A percentile compares a stretch with the other conserved stretches of the same genome.
These are phyloP conservation scores for Rhagium mordax DNA, from an alignment of 2,888 invertebrate genomes.

Conservation along the genomic window DNA sequence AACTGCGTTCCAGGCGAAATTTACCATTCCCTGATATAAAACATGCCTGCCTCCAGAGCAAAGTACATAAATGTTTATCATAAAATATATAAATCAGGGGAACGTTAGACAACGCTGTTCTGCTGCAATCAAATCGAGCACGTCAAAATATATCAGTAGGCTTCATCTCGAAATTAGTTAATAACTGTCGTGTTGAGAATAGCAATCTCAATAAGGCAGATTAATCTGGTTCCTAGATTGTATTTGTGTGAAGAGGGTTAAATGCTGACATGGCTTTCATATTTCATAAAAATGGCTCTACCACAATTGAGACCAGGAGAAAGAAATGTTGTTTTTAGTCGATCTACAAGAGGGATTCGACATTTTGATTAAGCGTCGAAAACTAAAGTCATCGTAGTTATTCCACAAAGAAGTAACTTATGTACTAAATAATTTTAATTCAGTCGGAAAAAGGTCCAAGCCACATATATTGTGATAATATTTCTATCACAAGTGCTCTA, in stretches of 20 bases:
- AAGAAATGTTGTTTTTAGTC: neutral
- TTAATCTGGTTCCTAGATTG: slow-evolving; percentile 10
- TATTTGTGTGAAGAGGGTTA: slow-evolving; percentile 3
- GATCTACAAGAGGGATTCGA: no score
- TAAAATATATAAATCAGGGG: neutral
- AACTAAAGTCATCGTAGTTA: no score
- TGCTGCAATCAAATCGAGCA: neutral
- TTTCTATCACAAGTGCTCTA: no score
- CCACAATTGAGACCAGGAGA: neutral
- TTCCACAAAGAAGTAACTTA: no score
- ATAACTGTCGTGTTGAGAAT: slow-evolving; percentile 20
- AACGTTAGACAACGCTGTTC: neutral
- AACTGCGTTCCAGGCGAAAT: neutral
- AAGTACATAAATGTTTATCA: neutral
- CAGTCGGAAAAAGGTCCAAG: no score
- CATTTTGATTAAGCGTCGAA: no score
- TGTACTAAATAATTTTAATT: no score
- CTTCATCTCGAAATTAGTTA: slow-evolving; percentile 14
- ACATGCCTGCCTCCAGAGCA: neutral
- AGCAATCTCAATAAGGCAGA: slow-evolving; percentile 9
- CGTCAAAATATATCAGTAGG: neutral
- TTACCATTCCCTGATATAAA: neutral
- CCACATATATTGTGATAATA: no score
- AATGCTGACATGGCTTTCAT: neutral
- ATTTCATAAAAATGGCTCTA: neutral